Base-by-base conservation (phyloP, 2,888 invertebrate genomes). In the Athetis lepigone region DNA sequence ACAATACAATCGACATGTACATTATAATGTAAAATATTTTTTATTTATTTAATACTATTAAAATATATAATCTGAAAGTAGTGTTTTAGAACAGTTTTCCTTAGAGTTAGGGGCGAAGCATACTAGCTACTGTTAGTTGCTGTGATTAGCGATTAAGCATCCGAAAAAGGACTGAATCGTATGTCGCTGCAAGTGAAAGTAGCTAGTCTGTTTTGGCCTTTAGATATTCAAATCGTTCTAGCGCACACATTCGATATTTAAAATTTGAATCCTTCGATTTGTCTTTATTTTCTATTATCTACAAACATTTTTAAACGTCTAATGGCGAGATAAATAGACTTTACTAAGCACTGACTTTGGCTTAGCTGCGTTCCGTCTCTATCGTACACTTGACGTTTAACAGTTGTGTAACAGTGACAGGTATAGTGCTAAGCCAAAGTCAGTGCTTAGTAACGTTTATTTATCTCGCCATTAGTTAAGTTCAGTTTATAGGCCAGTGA, bases 1-100 rank as follows among this genome's bases (percentile, higher is more conserved):
- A 75, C 75, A 75, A 75, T 79, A 76, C 61, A 49, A 36, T 61
- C 21, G 27, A 37, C 16, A 42, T 65, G 42, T 70, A 52, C 56
- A 46, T 33, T 47, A 43, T 40, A 46, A 25, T 74, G 55, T 76
- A 55, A 60, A 59, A 57, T 75, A 71, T 63, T 61, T 58, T 60
- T 49, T 63, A 66, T 66, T 68, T 68, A 61, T 63, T 58, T 49
- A 57, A 51, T 56, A 21, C 47, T 52, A 43, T 37, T 4, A 46
- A 19, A 42, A 42, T 36, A 18, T 18, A 33, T 47, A 43, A 43
- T 42, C 6, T 21, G 51, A 52, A 42, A 13, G n/a, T 39, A 40
- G 43, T 23, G 16, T n/a, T 39, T 7, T 42, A 55, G 16, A 60
- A 25, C 27, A 52, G 45, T 25, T 56, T 47, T 54, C 19, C 40